Evolutionary conservation across 2,113 vertebrate genomes (phyloP).

Genomic region (Tupaia chinensis): DNA sequence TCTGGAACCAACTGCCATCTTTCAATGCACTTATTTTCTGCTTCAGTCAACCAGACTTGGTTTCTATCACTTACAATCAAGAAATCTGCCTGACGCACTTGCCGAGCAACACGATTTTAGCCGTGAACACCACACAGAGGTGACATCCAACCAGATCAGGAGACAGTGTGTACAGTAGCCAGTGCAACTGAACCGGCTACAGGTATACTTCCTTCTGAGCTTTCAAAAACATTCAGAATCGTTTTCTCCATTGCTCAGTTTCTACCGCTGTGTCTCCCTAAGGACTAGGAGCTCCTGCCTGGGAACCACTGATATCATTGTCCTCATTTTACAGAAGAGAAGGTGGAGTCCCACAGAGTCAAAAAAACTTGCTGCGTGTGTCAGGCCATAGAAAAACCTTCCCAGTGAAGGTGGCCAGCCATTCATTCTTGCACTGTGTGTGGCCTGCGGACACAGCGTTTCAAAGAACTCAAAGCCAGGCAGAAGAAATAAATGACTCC

Average conservation of each 20-base stretch:
- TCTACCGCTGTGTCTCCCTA: not conserved
- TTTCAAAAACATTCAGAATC: not conserved
- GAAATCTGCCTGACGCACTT: not conserved
- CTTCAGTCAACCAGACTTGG: not conserved
- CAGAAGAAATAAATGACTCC: not conserved
- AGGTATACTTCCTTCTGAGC: not conserved
- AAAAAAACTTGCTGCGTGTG: not conserved
- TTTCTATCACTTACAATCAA: not conserved
- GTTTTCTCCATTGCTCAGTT: not conserved
- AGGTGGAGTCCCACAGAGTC: not conserved
- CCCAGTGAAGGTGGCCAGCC: not conserved
- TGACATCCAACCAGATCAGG: not conserved
- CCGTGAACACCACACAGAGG: not conserved
- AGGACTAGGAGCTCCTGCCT: not conserved
- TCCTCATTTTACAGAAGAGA: not conserved
- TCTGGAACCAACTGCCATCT: not conserved
- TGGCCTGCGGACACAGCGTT: not conserved
- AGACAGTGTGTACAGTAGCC: not conserved
- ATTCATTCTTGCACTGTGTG: fast-evolving
- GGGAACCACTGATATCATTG: not conserved
- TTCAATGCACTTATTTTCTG: not conserved
- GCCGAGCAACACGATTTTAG: not conserved
- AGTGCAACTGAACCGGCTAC: not conserved
- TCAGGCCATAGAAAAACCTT: not conserved
- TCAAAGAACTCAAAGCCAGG: not conserved